Conservation (phyloP, 2,888 invertebrate species). For the Cepaea hortensis region DNA sequence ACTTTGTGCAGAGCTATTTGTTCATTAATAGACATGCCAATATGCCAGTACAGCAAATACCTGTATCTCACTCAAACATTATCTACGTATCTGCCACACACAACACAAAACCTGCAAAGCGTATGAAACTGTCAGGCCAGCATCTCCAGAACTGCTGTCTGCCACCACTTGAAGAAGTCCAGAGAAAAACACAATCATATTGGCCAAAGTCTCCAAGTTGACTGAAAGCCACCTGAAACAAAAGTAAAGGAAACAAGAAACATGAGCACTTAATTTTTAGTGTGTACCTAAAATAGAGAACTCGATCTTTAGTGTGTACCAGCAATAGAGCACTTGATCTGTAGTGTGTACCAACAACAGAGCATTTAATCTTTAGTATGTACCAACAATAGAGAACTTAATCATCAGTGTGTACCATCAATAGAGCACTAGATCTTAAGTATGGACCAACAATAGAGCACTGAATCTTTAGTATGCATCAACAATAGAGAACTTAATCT, state of each 20-base stretch:
- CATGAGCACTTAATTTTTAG: not conserved
- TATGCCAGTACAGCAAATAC: not conserved
- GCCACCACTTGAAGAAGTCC: constrained; percentile 66
- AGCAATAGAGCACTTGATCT: too few relatives aligned
- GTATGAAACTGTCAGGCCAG: constrained; percentile 71
- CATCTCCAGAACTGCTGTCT: constrained; percentile 59
- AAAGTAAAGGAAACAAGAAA: not conserved
- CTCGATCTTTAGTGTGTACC: too few relatives aligned
- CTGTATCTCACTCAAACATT: not conserved
- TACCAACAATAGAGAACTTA: too few relatives aligned
- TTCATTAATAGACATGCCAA: not conserved
- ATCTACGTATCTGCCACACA: not conserved
- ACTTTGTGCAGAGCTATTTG: not conserved
- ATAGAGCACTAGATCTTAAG: too few relatives aligned
- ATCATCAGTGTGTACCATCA: too few relatives aligned
- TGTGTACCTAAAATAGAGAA: too few relatives aligned
- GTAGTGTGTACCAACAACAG: too few relatives aligned
- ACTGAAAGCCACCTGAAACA: constrained; percentile 68
- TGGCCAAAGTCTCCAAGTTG: constrained; percentile 68
- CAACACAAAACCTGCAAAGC: constrained; percentile 65
- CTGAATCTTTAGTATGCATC: too few relatives aligned
- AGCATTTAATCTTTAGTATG: too few relatives aligned
- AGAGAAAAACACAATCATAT: constrained; percentile 63
- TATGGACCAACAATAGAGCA: too few relatives aligned
- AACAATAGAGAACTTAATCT: too few relatives aligned